These are phyloP conservation scores for Metellina segmentata DNA, from an alignment of 2,888 invertebrate species.

Conservation along the genomic window DNA sequence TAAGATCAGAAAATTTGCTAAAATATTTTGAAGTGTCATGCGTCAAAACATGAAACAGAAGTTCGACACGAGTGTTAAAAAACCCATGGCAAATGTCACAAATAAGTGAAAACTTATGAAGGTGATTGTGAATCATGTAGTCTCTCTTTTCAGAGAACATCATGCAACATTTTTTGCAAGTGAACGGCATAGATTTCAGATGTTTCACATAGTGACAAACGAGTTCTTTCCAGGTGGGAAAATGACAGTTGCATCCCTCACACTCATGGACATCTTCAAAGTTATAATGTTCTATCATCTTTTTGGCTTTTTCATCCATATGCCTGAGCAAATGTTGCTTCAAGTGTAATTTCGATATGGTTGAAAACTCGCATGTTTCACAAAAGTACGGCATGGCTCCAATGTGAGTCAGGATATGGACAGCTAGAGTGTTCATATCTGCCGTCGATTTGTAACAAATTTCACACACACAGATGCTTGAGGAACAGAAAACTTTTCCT, in stretches of 20 bases:
- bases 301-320: neutral
- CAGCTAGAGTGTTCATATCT: neutral
- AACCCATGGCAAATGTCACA: conserved; percentile 10
- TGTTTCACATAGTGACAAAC: conserved; percentile 11
- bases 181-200: conserved; percentile 15
- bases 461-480: conserved; percentile 20
- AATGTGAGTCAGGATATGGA: conserved; percentile 29
- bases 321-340: neutral
- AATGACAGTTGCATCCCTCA: neutral
- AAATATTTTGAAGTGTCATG: conserved; percentile 18
- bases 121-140: conserved; percentile 21
- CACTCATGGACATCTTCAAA: neutral
- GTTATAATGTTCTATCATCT: neutral
- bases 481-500: neutral
- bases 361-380: conserved; percentile 6
- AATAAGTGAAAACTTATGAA: neutral
- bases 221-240: neutral
- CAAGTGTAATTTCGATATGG: conserved; percentile 12
- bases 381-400: conserved; percentile 25
- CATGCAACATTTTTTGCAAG: neutral
- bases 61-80: neutral
- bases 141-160: conserved; percentile 18
- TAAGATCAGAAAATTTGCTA: neutral
- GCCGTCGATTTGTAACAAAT: neutral
- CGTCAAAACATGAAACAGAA: conserved; percentile 5